Evolutionary conservation across 2,797 vertebrate species (phyloP).

Genomic region (Scyliorhinus canicula): DNA sequence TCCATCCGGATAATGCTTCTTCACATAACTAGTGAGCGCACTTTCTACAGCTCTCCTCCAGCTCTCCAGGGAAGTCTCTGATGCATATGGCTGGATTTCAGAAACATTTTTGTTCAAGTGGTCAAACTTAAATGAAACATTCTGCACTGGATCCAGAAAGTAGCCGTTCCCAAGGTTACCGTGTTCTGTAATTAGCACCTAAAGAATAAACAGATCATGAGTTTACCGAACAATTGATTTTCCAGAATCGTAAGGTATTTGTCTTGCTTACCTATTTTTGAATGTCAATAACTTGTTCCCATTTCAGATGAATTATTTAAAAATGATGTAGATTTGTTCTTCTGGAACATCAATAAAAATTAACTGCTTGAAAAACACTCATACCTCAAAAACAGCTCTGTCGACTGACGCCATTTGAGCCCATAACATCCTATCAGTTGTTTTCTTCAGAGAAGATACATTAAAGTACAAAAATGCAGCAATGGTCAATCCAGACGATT

Average conservation of each 20-base stretch:
- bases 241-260: background rate
- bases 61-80: background rate
- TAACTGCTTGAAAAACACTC: background rate
- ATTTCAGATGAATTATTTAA: background rate
- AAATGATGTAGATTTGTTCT: background rate
- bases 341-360: background rate
- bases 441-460: background rate
- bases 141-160: constrained; percentile 33
- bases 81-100: background rate
- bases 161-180: constrained; percentile 32
- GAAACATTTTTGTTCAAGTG: constrained; percentile 32
- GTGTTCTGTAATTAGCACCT: constrained; percentile 35
- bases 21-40: constrained; percentile 29
- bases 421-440: background rate
- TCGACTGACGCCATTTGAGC: background rate
- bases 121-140: constrained; percentile 38
- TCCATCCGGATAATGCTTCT: constrained; percentile 27
- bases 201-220: background rate
- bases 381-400: background rate
- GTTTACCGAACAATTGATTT: background rate
- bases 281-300: background rate
- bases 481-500: background rate
- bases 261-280: background rate
- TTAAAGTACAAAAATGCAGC: background rate
- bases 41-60: constrained; percentile 33